Evolutionary conservation across 2,888 invertebrate genomes (phyloP), one percentile per base, ranked within the genome.

Genomic region (Dinocampus coccinellae): DNA sequence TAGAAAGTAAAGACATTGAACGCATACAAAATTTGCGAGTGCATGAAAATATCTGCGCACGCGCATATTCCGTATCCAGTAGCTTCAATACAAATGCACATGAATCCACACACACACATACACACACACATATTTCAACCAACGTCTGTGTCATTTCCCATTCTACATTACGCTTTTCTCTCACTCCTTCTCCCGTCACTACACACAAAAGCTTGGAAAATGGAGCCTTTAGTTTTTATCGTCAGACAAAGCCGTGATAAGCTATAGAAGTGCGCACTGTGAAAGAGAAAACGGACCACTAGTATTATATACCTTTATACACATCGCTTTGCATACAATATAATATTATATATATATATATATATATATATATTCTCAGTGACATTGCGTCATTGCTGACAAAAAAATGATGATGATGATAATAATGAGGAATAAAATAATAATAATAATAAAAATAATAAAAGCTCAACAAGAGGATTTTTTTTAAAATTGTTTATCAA

Each of bases 151-250:
- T 53, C 78, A 77, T 76, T 77, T 77, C 11, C 57, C 13, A 76
- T 77, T 55, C n/a, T n/a, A n/a, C n/a, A n/a, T n/a, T n/a, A n/a
- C n/a, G n/a, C n/a, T n/a, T n/a, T n/a, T n/a, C n/a, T n/a, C n/a
- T n/a, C n/a, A n/a, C n/a, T n/a, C n/a, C n/a, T n/a, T n/a, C n/a
- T n/a, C n/a, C n/a, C n/a, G n/a, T n/a, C n/a, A n/a, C n/a, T n/a
- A n/a, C n/a, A 60, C 69, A 79, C 79, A 82, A 83, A 83, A 83
- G 81, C 83, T 83, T 24, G 82, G 81, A 80, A 77, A 85, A 84
- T 83, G 81, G 83, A 83, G 83, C 82, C 84, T 83, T 85, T 82
- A 83, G 83, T 84, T 85, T 86, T 86, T 85, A 87, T 86, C 83
- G 82, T 53, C 75, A 79, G 82, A 84, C 85, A 85, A 84, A 84